Evolutionary conservation across 2,797 vertebrate genomes (phyloP).

Genomic region (Lates japonicus): DNA sequence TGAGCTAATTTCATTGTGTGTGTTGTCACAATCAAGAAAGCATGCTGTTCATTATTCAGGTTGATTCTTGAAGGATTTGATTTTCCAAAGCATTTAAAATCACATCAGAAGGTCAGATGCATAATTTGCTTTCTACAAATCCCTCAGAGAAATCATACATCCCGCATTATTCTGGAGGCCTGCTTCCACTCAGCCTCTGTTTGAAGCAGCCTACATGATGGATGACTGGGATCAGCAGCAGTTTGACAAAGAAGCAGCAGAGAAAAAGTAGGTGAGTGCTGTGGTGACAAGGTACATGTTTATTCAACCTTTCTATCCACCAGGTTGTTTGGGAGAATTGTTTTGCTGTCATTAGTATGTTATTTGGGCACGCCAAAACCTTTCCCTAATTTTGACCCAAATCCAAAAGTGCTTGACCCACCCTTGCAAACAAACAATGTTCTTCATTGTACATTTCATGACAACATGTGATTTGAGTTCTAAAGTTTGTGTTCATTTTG

Average conservation of each 20-base stretch:
- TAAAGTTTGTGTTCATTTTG: background rate
- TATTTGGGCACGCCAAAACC: background rate
- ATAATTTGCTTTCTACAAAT: constrained; percentile 53
- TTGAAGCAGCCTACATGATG: constrained; percentile 29
- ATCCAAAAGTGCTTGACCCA: background rate
- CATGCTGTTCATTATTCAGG: constrained; percentile 35
- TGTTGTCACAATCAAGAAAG: constrained; percentile 31
- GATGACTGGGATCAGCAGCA: constrained; percentile 35
- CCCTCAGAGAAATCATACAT: constrained; percentile 39
- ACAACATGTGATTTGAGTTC: background rate
- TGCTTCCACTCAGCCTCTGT: constrained; percentile 21
- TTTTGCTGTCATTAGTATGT: background rate
- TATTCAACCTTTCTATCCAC: constrained; percentile 1
- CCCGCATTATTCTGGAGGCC: constrained; percentile 10
- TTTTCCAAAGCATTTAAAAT: constrained; percentile 51
- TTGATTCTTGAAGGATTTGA: constrained; percentile 46
- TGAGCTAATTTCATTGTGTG: constrained; percentile 30
- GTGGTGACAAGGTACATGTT: background rate
- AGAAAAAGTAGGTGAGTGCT: constrained; percentile 27
- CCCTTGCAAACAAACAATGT: background rate
- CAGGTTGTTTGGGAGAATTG: too few relatives aligned
- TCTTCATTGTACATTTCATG: background rate
- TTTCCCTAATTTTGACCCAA: background rate
- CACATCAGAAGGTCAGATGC: constrained; percentile 54
- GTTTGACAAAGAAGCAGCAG: constrained; percentile 16